Evolutionary conservation across 2,888 invertebrate species (phyloP), one percentile per base, ranked within the genome.

Genomic region (Eumerus sabulonum): DNA sequence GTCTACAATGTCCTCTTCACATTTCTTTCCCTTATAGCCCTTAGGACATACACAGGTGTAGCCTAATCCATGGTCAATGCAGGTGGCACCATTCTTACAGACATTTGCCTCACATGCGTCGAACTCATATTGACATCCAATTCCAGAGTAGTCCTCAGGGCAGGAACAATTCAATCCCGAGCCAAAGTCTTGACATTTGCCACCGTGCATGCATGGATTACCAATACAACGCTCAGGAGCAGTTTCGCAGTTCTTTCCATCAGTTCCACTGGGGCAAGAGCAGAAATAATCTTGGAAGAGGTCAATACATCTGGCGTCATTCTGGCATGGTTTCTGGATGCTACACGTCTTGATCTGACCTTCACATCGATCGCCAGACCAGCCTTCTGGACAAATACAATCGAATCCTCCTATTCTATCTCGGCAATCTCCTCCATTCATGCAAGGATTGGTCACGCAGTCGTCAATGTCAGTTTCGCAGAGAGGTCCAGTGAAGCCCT

Each of bases 241-340:
- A 0, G 97, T 97, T 90, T 98, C 98, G 88, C 98, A 98, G 87
- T 97, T 95, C 89, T 98, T 98, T 9, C 98, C 98, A 85, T 98
- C 98, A 0, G 98, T 98, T 84, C 98, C 98, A 82, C 96, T 96
- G 50, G 97, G 97, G 85, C 97, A 97, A 9, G 89, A 89, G 59
- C 89, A 89, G 88, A 89, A 89, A 73, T 88, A 89, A 73, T 89
- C 89, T 89, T 96, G 94, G 93, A 97, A 97, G 11, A 97, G 91
- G 85, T 97, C 94, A 76, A 98, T 96, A 87, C 97, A 98, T 47
- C 91, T 93, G 14, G 97, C 97, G 86, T 96, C 95, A 87, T 98
- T 98, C 87, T 96, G 95, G 86, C 98, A 98, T 0, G 98, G 98
- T 68, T 92, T 91, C 82, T 94, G 93, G 0, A 86, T 82, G 83